Percentiles rank a stretch among this genome's conserved stretches.
These are phyloP conservation scores for Eretmochelys imbricata DNA, from an alignment of 2,113 vertebrate genomes.

Conservation along the genomic window DNA sequence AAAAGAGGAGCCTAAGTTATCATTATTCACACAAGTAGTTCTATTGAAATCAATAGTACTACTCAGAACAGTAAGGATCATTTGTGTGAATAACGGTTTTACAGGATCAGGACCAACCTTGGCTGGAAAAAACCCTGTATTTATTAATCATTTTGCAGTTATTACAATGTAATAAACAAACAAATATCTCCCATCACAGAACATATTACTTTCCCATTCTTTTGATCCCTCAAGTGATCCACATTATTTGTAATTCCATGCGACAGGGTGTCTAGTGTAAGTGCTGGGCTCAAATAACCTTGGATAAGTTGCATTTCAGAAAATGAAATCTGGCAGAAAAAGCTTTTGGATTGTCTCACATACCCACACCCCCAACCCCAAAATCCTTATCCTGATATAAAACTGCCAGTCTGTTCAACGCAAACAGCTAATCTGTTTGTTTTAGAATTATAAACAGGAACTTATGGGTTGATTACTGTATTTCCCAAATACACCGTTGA, in stretches of 20 bases:
- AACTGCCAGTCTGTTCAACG: background rate
- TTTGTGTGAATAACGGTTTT: background rate
- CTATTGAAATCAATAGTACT: background rate
- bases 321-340: background rate
- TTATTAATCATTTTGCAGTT: background rate
- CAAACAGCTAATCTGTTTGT: background rate
- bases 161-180: background rate
- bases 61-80: background rate
- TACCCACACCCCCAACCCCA: too few species aligned
- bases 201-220: background rate
- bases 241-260: slow-evolving; percentile 26
- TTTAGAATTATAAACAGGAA: background rate
- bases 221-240: slow-evolving; percentile 8
- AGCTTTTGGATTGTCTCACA: background rate
- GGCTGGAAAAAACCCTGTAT: background rate
- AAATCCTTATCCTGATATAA: background rate
- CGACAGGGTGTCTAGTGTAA: background rate
- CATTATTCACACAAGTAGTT: background rate
- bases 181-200: background rate
- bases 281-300: slow-evolving; percentile 8
- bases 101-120: background rate
- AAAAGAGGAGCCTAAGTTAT: background rate
- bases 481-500: slow-evolving; percentile 11
- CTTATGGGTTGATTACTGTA: slow-evolving; percentile 23
- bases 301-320: background rate